Conservation (phyloP, 2,113 vertebrate genomes). For the Thalassarche chlororhynchos region DNA sequence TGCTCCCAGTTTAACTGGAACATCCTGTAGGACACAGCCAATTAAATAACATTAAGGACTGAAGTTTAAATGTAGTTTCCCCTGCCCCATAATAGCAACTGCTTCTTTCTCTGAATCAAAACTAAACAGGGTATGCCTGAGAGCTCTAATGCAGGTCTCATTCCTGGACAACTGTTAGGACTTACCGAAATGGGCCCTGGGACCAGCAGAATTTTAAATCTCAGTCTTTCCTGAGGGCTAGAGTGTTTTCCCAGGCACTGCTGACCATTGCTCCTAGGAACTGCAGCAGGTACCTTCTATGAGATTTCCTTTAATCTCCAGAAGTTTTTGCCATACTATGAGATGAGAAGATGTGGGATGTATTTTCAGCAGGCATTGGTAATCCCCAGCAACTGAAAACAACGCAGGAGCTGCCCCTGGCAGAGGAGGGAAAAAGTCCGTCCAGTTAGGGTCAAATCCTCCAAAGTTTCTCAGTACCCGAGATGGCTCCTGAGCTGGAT, state of each 20-base stretch:
- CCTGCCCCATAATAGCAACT: neutral
- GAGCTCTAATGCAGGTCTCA: neutral
- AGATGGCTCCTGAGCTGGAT: neutral
- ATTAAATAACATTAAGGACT: neutral
- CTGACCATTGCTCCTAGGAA: neutral
- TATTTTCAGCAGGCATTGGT: neutral
- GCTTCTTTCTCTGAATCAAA: neutral
- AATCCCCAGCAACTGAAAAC: neutral
- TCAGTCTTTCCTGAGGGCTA: neutral
- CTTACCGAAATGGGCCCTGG: neutral
- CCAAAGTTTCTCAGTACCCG: neutral
- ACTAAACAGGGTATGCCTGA: neutral
- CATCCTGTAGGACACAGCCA: neutral
- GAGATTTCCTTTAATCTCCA: neutral
- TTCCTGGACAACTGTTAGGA: neutral
- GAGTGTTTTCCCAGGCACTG: neutral
- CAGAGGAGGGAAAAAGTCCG: neutral
- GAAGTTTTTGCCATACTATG: neutral
- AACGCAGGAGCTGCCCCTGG: neutral
- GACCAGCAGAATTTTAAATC: neutral
- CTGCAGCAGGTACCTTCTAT: neutral
- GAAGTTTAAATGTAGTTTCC: neutral
- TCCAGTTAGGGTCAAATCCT: neutral
- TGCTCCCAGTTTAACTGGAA: constrained; percentile 7
- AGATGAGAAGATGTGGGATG: neutral